phyloP scores from a whole-genome alignment of 1,140 invertebrate genomes.

The Drosophila obscura region DNA sequence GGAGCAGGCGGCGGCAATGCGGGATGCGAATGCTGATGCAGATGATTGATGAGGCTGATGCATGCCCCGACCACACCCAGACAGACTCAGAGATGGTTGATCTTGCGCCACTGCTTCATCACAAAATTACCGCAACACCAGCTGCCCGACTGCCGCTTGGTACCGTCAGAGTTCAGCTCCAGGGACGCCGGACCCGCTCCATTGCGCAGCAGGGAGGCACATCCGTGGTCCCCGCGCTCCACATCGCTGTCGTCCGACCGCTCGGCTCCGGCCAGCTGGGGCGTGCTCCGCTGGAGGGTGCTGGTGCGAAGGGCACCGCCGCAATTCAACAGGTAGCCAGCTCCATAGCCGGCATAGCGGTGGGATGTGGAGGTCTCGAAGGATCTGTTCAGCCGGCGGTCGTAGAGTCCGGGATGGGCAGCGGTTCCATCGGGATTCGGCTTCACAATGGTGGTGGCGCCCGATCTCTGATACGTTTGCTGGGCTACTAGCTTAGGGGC shows the following conservation, averaged over 20 bases:
- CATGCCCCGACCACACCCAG: conserved; percentile 30
- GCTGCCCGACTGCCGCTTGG: conserved; percentile 83
- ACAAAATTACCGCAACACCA: conserved; percentile 87
- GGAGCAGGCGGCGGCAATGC: conserved; percentile 52
- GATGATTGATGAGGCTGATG: conserved; percentile 39
- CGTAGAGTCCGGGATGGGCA: conserved; percentile 74
- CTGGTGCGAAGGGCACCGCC: conserved; percentile 67
- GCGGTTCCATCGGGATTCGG: conserved; percentile 51
- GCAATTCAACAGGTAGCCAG: conserved; percentile 77
- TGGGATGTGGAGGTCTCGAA: conserved; percentile 78
- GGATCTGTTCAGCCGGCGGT: conserved; percentile 80
- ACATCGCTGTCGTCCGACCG: conserved; percentile 68
- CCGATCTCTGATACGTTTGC: conserved; percentile 49
- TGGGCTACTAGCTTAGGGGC: conserved; percentile 60
- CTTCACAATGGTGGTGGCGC: conserved; percentile 58
- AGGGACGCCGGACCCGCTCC: conserved; percentile 15
- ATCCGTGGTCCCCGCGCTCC: conserved; percentile 54
- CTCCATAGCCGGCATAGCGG: conserved; percentile 78
- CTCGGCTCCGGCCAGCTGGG: conserved; percentile 64
- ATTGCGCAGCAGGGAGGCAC: conserved; percentile 25
- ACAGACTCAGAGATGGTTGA: conserved; percentile 83
- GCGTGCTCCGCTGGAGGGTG: conserved; percentile 66
- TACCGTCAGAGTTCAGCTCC: conserved; percentile 62
- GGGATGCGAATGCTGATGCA: conserved; percentile 31
- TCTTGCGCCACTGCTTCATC: conserved; percentile 85